Conservation (phyloP, 23 tunicate species). For the Phallusia fumigata region DNA sequence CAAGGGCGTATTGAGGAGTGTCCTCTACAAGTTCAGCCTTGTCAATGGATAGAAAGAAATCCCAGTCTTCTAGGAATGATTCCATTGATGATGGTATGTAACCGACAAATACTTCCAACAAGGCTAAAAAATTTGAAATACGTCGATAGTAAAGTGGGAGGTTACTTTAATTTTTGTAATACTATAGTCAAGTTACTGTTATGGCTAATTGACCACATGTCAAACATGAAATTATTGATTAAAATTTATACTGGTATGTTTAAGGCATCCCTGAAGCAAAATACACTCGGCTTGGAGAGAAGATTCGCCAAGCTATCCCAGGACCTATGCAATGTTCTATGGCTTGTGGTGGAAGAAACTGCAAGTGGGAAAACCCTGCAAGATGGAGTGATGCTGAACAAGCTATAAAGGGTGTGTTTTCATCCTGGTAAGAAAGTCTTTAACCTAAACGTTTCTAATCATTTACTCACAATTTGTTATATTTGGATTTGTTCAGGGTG, state of each 20-base stretch:
- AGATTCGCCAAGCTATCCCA: constrained; percentile 87
- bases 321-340: constrained; percentile 94
- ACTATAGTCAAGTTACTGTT: too few species aligned
- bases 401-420: constrained; percentile 93
- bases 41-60: not conserved
- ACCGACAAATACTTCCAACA: not conserved
- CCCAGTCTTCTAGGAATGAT: not conserved
- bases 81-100: not conserved
- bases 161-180: too few species aligned
- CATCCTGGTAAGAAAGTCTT: constrained; percentile 63
- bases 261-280: constrained; percentile 81
- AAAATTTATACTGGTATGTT: too few species aligned
- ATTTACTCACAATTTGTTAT: not conserved
- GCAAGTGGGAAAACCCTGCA: constrained; percentile 96
- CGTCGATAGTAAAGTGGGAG: too few species aligned
- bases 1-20: too few species aligned
- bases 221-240: too few species aligned
- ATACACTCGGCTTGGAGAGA: constrained; percentile 89
- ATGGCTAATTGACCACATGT: too few species aligned
- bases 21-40: not conserved
- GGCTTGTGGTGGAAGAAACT: constrained; percentile 93
- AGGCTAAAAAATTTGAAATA: too few species aligned
- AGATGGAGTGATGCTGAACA: constrained; percentile 91
- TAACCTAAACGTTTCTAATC: too few species aligned
- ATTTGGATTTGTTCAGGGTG: constrained; percentile 60